Conservation (phyloP, 2,113 vertebrate genomes). For the Procavia capensis region DNA sequence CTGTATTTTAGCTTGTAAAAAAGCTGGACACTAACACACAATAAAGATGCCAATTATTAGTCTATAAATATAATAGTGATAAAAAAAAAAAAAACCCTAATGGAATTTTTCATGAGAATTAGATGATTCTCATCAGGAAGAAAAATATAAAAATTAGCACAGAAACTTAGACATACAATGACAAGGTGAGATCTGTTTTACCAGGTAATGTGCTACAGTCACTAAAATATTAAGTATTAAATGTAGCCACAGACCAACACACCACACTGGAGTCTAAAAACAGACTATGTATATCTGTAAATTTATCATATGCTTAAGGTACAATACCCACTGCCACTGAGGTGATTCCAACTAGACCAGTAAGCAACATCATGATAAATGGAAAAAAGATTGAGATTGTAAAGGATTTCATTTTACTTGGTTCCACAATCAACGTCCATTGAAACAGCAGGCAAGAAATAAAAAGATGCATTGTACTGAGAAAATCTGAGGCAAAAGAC, state of each 20-base stretch:
- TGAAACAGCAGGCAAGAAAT: no score
- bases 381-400: no score
- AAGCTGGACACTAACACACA: background rate
- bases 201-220: background rate
- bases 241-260: background rate
- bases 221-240: background rate
- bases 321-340: no score
- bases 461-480: no score
- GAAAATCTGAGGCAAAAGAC: no score
- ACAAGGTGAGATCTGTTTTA: background rate
- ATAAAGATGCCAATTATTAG: constrained; percentile 25
- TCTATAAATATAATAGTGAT: background rate
- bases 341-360: no score
- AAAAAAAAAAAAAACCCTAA: background rate
- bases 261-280: background rate
- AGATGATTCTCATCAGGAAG: background rate
- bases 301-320: background rate
- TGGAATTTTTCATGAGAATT: background rate
- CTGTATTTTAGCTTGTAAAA: constrained; percentile 33
- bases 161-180: constrained; percentile 9
- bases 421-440: no score
- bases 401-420: no score
- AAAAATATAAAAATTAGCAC: constrained; percentile 45
- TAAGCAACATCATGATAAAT: no score
- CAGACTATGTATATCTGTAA: background rate